Evolutionary conservation across 2,113 vertebrate species (phyloP), one percentile per base, ranked within the genome.

Genomic region (Cacatua alba): DNA sequence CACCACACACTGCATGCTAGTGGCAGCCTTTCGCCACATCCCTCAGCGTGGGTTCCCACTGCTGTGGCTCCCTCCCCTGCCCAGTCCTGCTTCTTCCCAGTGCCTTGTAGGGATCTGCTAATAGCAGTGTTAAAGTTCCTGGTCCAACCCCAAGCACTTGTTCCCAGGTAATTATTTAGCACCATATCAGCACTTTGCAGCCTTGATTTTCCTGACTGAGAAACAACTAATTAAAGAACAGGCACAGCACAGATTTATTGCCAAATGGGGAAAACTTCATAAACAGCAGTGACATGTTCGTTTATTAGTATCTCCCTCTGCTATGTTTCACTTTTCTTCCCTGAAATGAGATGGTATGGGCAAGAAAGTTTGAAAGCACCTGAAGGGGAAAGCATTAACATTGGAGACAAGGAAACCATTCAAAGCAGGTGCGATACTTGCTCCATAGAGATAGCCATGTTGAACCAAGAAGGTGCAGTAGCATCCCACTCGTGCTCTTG

Each of bases 201-300:
- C 78, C 72, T 69, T 85, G 80, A 87, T 81, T 94, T 93, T 91
- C 84, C 71, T 41, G 35, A 90, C 59, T 52, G 80, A 86, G 92
- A 82, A 39, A 92, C 86, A 91, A 77, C 82, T 93, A 95, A 97
- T 96, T 96, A 96, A 97, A 64, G 82, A 95, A 86, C 55, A 81
- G 74, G 37, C 18, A 26, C 7, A 1, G 9, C 49, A 31, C 3
- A 77, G 86, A 94, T 95, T 95, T 95, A 88, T 91, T 92, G 65
- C 83, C 67, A 71, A 77, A 28, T 4, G 16, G 71, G 49, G 69
- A 94, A 94, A 94, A 93, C 87, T 70, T 72, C 91, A 71, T 88
- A 95, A 96, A 81, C 28, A 89, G 55, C 48, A 59, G 21, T 17
- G 57, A 39, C 64, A 65, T 64, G 65, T 28, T 37, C 31, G 46